These are phyloP conservation scores for Panagrolaimus sp. DNA, from an alignment of 1,140 invertebrate species.

Conservation along the genomic window DNA sequence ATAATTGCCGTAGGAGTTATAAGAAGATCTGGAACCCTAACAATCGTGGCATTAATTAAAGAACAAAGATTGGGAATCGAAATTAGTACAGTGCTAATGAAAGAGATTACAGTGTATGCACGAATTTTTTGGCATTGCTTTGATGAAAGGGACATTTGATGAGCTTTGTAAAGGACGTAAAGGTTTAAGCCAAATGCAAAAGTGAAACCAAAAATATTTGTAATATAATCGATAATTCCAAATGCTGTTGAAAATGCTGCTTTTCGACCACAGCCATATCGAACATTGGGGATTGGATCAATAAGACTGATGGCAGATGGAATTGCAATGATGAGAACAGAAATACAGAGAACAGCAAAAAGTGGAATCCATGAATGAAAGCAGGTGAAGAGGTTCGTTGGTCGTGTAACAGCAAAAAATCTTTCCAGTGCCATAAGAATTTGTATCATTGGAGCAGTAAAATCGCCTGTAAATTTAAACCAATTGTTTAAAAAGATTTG, in stretches of 20 bases:
- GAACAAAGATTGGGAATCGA: neutral
- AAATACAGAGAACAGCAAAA: neutral
- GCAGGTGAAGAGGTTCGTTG: neutral
- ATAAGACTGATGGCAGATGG: neutral
- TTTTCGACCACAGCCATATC: constrained; percentile 1
- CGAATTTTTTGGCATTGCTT: neutral
- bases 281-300: neutral
- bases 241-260: neutral
- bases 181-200: neutral
- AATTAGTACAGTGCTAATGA: neutral
- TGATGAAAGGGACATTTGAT: neutral
- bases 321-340: neutral
- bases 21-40: neutral
- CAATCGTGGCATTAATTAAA: neutral
- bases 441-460: constrained; percentile 1
- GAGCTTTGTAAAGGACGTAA: neutral
- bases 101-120: neutral
- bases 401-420: neutral
- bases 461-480: neutral
- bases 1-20: neutral
- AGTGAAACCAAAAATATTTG: neutral
- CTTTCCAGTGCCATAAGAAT: neutral
- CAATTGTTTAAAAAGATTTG: no score
- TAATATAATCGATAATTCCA: neutral
- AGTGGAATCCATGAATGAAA: no score